A percentile compares a stretch with the other conserved stretches of the same genome.
Evolutionary conservation across 2,797 vertebrate genomes (phyloP).

Genomic region (Artibeus lituratus): DNA sequence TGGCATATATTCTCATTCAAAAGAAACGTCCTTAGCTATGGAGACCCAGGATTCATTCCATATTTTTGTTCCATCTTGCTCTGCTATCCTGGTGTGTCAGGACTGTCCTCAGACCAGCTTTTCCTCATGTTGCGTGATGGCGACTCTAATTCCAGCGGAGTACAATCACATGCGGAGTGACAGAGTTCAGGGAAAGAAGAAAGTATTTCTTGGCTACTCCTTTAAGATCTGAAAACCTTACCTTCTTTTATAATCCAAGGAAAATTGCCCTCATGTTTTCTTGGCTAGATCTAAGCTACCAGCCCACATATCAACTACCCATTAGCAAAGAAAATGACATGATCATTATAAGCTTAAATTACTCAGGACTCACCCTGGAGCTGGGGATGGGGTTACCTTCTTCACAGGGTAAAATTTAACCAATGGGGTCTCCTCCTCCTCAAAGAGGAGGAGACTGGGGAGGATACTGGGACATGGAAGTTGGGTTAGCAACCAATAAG

Average conservation of each 20-base stretch:
- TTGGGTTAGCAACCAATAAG: neutral
- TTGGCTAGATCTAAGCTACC: neutral
- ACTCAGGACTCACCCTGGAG: neutral
- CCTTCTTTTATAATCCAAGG: neutral
- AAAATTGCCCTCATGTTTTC: neutral
- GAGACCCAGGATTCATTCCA: neutral
- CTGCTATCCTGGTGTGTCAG: neutral
- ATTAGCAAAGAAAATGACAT: neutral
- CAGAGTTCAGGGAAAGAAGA: neutral
- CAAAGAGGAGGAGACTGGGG: neutral
- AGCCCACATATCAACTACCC: neutral
- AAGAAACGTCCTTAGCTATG: neutral
- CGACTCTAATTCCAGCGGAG: neutral
- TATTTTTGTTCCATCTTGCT: neutral
- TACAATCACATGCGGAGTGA: neutral
- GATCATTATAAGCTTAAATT: neutral
- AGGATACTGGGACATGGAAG: neutral
- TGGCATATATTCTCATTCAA: neutral
- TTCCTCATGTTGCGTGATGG: neutral
- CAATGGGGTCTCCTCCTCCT: no score
- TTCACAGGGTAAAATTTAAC: neutral
- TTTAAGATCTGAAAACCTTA: constrained; percentile 18
- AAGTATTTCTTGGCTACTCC: neutral
- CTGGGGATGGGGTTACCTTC: neutral
- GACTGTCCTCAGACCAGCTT: neutral